These are phyloP conservation scores for Hemiprocne comata DNA, from an alignment of 2,113 vertebrate genomes.

Conservation along the genomic window DNA sequence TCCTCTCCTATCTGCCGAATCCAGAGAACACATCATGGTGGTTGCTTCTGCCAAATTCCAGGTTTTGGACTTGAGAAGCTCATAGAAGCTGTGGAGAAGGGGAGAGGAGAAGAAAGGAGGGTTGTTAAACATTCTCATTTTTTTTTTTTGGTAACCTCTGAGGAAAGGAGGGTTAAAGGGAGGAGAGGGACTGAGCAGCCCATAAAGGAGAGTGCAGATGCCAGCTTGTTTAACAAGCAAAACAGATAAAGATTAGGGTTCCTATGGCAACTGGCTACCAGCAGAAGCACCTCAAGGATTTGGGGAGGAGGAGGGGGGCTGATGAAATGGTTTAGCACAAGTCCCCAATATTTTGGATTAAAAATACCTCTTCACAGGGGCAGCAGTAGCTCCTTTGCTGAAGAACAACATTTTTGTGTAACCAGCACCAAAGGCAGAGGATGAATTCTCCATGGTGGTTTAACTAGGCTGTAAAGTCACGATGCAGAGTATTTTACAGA, in stretches of 20 bases:
- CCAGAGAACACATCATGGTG: background rate
- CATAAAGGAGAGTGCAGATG: constrained; percentile 14
- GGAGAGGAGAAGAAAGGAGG: background rate
- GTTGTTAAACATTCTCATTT: background rate
- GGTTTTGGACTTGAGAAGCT: background rate
- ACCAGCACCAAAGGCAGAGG: background rate
- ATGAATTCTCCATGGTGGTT: background rate
- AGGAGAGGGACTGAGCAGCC: background rate
- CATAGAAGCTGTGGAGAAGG: background rate
- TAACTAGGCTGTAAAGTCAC: background rate
- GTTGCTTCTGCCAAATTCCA: background rate
- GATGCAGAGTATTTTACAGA: background rate
- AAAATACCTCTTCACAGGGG: background rate
- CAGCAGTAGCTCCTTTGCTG: background rate
- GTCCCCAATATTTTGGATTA: constrained; percentile 48
- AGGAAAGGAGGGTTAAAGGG: background rate
- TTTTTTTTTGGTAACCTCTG: background rate
- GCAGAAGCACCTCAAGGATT: constrained; percentile 51
- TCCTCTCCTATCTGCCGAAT: background rate
- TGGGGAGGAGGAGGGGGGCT: constrained; percentile 12
- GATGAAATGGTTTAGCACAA: constrained; percentile 15
- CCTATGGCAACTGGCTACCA: constrained; percentile 72
- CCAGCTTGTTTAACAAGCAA: constrained; percentile 61
- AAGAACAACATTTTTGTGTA: background rate
- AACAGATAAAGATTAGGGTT: constrained; percentile 75